Evolutionary conservation across 1,140 invertebrate species (phyloP).

Genomic region (Apolygus lucorum): DNA sequence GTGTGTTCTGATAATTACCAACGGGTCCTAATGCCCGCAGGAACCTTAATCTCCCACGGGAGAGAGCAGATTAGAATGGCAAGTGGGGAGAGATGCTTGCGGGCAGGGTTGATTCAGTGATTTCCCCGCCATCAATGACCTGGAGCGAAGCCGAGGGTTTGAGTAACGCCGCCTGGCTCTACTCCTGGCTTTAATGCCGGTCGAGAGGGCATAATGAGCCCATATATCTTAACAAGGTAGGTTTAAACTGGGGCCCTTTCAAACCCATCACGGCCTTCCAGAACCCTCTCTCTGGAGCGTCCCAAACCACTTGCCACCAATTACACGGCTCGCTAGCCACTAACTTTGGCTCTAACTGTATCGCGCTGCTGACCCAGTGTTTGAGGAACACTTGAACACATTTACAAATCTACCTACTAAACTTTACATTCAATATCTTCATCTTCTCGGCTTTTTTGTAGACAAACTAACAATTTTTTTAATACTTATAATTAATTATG

Average conservation of each 20-base stretch:
- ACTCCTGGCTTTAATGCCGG: background rate
- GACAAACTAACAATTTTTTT: no score
- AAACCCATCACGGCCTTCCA: background rate
- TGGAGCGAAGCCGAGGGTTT: background rate
- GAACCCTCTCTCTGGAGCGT: no score
- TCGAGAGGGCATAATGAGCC: conserved; percentile 7
- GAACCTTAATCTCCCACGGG: background rate
- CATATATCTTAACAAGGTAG: conserved; percentile 7
- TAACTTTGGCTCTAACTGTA: background rate
- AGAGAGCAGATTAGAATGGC: background rate
- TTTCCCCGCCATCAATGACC: conserved; percentile 8
- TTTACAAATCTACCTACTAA: no score
- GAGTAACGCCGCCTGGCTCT: background rate
- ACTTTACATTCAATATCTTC: no score
- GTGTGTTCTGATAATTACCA: no score
- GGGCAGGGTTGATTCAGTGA: background rate
- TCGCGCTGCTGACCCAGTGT: background rate
- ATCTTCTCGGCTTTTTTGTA: no score
- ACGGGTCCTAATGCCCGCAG: background rate
- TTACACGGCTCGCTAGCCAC: conserved; percentile 4
- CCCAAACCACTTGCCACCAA: background rate
- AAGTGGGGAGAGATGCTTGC: background rate
- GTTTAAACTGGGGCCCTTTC: conserved; percentile 5
- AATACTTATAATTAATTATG: no score
- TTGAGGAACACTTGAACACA: no score